phyloP scores from a whole-genome alignment of 2,113 vertebrate genomes.

The Apteryx mantelli region DNA sequence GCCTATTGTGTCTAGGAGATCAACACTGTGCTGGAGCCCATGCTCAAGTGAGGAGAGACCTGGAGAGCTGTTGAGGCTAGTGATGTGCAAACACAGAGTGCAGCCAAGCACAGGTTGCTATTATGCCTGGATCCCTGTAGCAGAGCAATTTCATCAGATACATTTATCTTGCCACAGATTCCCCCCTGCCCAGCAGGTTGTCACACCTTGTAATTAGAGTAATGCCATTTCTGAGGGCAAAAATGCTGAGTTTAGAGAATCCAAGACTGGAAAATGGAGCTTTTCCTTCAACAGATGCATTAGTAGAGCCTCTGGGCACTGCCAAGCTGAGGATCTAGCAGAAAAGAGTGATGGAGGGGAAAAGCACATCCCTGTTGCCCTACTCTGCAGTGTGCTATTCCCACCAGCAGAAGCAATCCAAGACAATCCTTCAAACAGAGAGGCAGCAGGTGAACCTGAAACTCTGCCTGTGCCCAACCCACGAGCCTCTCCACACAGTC shows the following conservation, averaged over 20 bases:
- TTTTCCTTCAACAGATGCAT: not conserved
- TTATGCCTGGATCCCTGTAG: not conserved
- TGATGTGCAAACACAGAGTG: not conserved
- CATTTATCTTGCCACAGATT: not conserved
- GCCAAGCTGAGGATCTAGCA: not conserved
- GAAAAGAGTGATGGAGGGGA: not conserved
- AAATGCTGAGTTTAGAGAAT: not conserved
- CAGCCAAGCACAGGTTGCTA: not conserved
- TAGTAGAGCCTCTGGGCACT: not conserved
- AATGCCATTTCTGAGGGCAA: not conserved
- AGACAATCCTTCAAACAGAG: not conserved
- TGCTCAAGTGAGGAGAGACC: not conserved
- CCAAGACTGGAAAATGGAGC: not conserved
- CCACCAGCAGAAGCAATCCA: not conserved
- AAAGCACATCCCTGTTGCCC: not conserved
- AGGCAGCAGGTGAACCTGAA: not conserved
- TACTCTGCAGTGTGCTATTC: not conserved
- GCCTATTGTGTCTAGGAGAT: fast-evolving
- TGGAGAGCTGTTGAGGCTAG: not conserved
- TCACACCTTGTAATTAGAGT: not conserved
- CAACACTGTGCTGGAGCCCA: not conserved
- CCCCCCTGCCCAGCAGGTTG: not conserved
- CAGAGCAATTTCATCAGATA: not conserved
- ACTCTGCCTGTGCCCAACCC: fast-evolving
- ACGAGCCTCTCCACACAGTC: not conserved